A percentile compares a stretch with the other conserved stretches of the same genome.
Evolutionary conservation across 1,140 invertebrate genomes (phyloP).

Genomic region (Plodia interpunctella): DNA sequence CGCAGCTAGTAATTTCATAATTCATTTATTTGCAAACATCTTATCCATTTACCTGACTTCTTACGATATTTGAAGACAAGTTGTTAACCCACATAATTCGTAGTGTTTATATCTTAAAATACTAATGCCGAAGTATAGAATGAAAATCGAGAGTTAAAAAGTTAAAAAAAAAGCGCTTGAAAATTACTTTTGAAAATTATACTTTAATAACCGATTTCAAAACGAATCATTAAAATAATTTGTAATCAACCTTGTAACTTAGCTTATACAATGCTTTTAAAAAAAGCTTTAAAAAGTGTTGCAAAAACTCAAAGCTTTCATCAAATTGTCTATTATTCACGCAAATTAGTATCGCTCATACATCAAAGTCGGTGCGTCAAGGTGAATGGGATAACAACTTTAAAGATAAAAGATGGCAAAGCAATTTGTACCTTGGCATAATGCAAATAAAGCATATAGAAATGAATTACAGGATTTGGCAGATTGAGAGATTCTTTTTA

Average conservation of each 20-base stretch:
- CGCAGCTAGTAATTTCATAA: too few species aligned
- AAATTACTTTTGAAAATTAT: too few species aligned
- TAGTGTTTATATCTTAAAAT: too few species aligned
- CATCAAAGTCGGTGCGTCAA: conserved; percentile 19
- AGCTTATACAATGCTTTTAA: neutral
- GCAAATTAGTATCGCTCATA: conserved; percentile 24
- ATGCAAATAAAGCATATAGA: neutral
- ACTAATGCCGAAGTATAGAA: too few species aligned
- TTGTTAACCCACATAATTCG: too few species aligned
- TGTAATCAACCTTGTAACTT: neutral
- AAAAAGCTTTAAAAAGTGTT: conserved; percentile 1
- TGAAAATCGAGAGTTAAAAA: too few species aligned
- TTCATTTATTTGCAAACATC: too few species aligned
- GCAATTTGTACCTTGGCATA: neutral
- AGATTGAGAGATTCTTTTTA: neutral
- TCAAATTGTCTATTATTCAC: conserved; percentile 12
- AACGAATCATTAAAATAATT: neutral
- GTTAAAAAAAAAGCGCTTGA: too few species aligned
- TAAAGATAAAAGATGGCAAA: neutral
- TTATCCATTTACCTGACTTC: too few species aligned
- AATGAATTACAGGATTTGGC: neutral
- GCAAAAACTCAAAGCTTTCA: conserved; percentile 6
- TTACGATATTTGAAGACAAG: too few species aligned
- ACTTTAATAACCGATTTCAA: too few species aligned
- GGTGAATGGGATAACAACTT: neutral